A percentile compares a stretch with the other conserved stretches of the same genome.
phyloP scores from a whole-genome alignment of 1,140 invertebrate genomes.

The Venustaconcha ellipsiformis region DNA sequence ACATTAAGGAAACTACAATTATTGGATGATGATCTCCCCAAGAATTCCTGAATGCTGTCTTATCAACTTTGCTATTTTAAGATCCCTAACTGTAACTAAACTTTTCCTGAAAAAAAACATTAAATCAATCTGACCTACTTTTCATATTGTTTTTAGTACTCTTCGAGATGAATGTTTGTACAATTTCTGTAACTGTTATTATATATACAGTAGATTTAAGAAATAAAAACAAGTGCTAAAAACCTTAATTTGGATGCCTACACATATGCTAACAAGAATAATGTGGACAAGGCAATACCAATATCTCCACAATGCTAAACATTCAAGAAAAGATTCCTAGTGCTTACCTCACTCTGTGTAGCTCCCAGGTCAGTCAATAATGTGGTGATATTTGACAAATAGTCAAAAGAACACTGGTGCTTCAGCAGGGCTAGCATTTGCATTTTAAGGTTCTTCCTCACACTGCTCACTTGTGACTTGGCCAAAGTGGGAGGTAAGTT shows the following conservation, averaged over 20 bases:
- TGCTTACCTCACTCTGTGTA: conserved; percentile 83
- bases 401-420: conserved; percentile 84
- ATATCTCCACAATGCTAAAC: not conserved
- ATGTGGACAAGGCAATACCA: not conserved
- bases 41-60: too few species aligned
- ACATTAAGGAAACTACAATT: too few species aligned
- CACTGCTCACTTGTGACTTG: conserved; percentile 72
- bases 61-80: too few species aligned
- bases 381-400: conserved; percentile 84
- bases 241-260: not conserved
- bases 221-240: not conserved
- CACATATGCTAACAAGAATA: not conserved
- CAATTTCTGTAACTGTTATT: not conserved
- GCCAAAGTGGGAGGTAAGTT: conserved; percentile 96
- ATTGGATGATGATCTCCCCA: too few species aligned
- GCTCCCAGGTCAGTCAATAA: conserved; percentile 92
- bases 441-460: conserved; percentile 89
- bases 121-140: too few species aligned
- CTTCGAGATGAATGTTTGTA: not conserved
- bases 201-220: not conserved
- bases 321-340: too few species aligned
- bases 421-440: conserved; percentile 89
- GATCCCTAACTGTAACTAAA: too few species aligned
- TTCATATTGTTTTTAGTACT: not conserved
- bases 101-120: too few species aligned